Conservation (phyloP, 2,113 vertebrate genomes). For the Epinephelus moara region DNA sequence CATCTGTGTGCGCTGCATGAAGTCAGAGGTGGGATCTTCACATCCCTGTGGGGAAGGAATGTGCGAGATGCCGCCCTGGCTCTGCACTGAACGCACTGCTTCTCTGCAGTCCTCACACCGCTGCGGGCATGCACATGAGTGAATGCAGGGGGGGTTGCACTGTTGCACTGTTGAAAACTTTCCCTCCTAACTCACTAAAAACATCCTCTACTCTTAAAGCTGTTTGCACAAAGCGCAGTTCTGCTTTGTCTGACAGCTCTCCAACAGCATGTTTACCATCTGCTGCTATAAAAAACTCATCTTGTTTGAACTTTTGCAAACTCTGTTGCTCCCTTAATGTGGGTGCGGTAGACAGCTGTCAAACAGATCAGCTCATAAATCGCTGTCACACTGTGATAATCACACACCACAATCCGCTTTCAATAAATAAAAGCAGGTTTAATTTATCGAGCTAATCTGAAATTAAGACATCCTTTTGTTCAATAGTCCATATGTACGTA, state of each 20-base stretch:
- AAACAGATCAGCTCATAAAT: not conserved
- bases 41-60: not conserved
- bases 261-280: constrained; percentile 21
- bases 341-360: constrained; percentile 30
- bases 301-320: not conserved
- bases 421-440: not conserved
- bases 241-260: constrained; percentile 37
- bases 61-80: constrained; percentile 22
- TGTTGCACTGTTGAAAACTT: constrained; percentile 22
- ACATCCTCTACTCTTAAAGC: not conserved
- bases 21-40: constrained; percentile 38
- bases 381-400: not conserved
- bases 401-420: not conserved
- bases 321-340: no score
- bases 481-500: not conserved
- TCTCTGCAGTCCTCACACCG: constrained; percentile 8
- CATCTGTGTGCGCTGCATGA: constrained; percentile 20
- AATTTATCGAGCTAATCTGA: not conserved
- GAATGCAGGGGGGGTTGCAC: not conserved
- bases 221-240: constrained; percentile 14
- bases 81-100: constrained; percentile 4
- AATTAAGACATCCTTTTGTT: not conserved
- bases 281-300: not conserved
- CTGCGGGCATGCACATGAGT: constrained; percentile 16
- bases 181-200: constrained; percentile 10